Percentiles rank a stretch among this genome's conserved stretches.
Evolutionary conservation across 2,888 invertebrate genomes (phyloP).

Genomic region (Cheilosia scutellata): DNA sequence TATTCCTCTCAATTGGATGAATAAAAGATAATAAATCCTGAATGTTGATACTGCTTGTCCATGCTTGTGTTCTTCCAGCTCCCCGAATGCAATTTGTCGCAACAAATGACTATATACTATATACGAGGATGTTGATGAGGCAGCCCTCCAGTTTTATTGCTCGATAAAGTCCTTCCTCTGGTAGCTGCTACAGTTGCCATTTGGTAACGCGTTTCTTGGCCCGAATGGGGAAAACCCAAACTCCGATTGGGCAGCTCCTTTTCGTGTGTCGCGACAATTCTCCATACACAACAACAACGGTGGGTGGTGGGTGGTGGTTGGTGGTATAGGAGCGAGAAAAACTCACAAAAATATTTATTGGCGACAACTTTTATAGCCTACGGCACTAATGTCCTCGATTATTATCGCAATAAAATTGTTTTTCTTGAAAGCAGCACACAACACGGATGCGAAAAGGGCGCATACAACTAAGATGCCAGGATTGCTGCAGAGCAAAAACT

Average conservation of each 20-base stretch:
- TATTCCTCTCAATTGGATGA: conserved; percentile 72
- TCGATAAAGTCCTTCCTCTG: conserved; percentile 50
- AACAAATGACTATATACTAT: conserved; percentile 43
- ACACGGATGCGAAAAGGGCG: conserved; percentile 56
- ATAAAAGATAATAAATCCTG: conserved; percentile 69
- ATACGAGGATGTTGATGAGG: conserved; percentile 20
- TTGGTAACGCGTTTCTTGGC: conserved; percentile 43
- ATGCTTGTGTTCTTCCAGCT: conserved; percentile 5
- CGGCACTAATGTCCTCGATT: conserved; percentile 75
- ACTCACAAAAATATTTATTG: conserved; percentile 67
- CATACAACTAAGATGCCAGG: conserved; percentile 43
- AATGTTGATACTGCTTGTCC: conserved; percentile 22
- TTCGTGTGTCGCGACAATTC: conserved; percentile 55
- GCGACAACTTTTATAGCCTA: conserved; percentile 74
- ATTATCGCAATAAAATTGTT: conserved; percentile 74
- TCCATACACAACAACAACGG: conserved; percentile 22
- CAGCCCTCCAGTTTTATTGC: conserved; percentile 51
- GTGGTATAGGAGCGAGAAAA: not conserved
- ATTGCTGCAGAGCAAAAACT: not conserved
- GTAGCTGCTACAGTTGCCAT: not conserved
- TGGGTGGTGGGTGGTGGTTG: not conserved
- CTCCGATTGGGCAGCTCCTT: not conserved
- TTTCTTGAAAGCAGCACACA: conserved; percentile 28
- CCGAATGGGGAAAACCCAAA: too few species aligned
- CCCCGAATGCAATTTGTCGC: conserved; percentile 74